These are phyloP conservation scores for Machimus rusticus DNA, from an alignment of 2,888 invertebrate genomes.

Conservation along the genomic window DNA sequence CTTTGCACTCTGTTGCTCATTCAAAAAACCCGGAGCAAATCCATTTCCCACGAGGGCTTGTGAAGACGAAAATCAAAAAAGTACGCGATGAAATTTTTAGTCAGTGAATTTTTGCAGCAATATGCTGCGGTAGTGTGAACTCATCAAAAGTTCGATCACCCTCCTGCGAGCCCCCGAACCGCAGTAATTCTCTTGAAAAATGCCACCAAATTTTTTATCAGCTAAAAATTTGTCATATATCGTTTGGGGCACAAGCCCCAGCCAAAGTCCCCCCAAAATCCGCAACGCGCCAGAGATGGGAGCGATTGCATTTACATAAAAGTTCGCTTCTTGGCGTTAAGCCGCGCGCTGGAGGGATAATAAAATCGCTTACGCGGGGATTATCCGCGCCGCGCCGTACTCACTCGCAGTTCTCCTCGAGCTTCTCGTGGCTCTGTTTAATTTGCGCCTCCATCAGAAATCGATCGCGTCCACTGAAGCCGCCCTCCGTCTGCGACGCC, in stretches of 20 bases:
- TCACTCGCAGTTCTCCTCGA: slow-evolving; percentile 28
- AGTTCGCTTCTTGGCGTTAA: background rate
- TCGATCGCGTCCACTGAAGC: background rate
- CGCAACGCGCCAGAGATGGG: background rate
- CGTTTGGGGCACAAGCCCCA: background rate
- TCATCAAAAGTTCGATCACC: background rate
- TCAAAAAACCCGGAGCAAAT: background rate
- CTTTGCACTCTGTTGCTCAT: background rate
- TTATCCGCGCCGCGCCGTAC: slow-evolving; percentile 26
- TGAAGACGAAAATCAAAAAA: background rate
- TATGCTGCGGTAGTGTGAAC: background rate
- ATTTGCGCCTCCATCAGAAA: slow-evolving; percentile 25
- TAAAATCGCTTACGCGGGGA: slow-evolving; percentile 31
- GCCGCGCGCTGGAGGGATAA: background rate
- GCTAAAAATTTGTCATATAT: background rate
- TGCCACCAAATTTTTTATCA: background rate
- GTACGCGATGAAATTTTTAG: background rate
- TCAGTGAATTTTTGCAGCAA: background rate
- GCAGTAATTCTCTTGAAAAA: background rate
- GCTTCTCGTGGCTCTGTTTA: slow-evolving; percentile 30
- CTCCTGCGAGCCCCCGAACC: background rate
- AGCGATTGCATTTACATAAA: slow-evolving; percentile 9
- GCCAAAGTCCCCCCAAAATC: background rate
- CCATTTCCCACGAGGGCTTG: background rate
- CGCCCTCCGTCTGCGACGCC: slow-evolving; percentile 22